Evolutionary conservation across 2,888 invertebrate species (phyloP), one percentile per base, ranked within the genome.

Genomic region (Amiota mariae): DNA sequence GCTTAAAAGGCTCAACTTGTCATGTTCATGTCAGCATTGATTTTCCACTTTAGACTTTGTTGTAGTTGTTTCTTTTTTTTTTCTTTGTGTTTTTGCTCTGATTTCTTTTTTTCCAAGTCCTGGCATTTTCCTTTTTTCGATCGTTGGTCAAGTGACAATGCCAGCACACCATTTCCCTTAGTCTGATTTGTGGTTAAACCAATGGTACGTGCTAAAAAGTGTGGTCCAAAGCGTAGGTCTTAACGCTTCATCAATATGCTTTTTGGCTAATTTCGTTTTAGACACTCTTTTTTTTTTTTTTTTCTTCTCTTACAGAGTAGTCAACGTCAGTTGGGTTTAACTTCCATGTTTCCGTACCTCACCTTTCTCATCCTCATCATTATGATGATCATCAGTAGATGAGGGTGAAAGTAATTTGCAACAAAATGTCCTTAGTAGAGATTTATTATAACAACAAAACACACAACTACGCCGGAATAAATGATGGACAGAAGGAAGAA

Each of bases 1-100:
- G 86, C 86, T 87, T 87, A 87, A 87, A 84, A 85, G 86, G 85
- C 82, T 87, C 86, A 87, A 87, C 84, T 86, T 87, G 85, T 87
- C 87, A 87, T 83, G 86, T 84, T 78, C 80, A 82, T 81, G 81
- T 80, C 74, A 78, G 85, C 85, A 85, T 85, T 86, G 81, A 83
- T 81, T 81, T 83, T 81, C 78, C 79, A 80, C 79, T 81, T 67
- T 84, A 64, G 71, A 72, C 74, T 36, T 36, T 36, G 36, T 36
- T 36, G 36, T 12, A 49, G 51, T 51, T 54, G 12, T 66, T 76
- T 48, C 47, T 57, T 70, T 2, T 24, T 51, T 54, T 46, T 49
- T 8, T 15, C 57, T 13, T 71, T 73, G 56, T 68, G 59, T 51
- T 18, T 70, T 71, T 36, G 51, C 36, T 24, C 57, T 46, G 56